phyloP scores from a whole-genome alignment of 2,888 invertebrate genomes.

The Oligia strigilis region DNA sequence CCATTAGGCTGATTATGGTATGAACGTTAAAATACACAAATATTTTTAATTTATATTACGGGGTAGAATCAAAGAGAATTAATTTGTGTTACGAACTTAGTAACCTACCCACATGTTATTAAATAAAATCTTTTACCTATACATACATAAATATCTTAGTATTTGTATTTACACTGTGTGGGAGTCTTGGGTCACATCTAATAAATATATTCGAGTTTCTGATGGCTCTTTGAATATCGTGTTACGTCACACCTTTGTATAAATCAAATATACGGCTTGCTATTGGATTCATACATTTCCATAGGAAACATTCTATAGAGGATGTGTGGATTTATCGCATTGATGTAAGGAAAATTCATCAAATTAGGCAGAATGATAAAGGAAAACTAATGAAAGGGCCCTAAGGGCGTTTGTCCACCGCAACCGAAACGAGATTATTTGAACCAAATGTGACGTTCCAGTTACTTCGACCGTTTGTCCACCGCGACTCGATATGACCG shows the following conservation, averaged over 20 bases:
- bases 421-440: too few species aligned
- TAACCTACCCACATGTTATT: slow-evolving; percentile 24
- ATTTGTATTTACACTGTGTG: slow-evolving; percentile 1
- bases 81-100: slow-evolving; percentile 30
- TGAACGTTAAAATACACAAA: slow-evolving; percentile 16
- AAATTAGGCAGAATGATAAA: slow-evolving; percentile 26
- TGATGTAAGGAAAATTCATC: slow-evolving; percentile 17
- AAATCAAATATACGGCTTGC: slow-evolving; percentile 22
- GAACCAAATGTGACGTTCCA: too few species aligned
- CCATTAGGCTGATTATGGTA: too few species aligned
- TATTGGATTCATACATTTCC: slow-evolving; percentile 13
- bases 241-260: slow-evolving; percentile 23
- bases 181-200: slow-evolving; percentile 13
- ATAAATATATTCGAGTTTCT: slow-evolving; percentile 5
- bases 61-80: slow-evolving; percentile 24
- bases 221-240: slow-evolving; percentile 39
- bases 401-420: too few species aligned
- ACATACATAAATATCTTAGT: not conserved
- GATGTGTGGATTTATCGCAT: slow-evolving; percentile 5
- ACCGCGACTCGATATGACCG: too few species aligned
- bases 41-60: slow-evolving; percentile 6
- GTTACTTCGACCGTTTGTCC: too few species aligned
- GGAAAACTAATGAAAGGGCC: not conserved
- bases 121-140: not conserved
- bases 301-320: not conserved